These are phyloP conservation scores for Ceyx melanurus DNA, from an alignment of 2,113 vertebrate genomes.

Conservation along the genomic window DNA sequence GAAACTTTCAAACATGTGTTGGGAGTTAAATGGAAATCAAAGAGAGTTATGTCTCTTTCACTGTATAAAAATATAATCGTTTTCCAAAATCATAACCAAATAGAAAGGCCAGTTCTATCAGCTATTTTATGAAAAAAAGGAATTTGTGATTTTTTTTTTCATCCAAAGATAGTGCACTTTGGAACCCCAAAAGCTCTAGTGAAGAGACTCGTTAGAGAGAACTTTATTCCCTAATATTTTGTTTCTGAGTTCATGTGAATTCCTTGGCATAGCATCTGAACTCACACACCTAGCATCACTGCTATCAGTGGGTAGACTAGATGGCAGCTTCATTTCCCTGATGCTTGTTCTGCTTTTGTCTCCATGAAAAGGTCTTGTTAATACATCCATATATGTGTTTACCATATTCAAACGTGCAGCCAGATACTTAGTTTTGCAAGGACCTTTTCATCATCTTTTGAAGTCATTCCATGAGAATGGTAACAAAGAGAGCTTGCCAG, in stretches of 20 bases:
- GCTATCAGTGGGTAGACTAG: neutral
- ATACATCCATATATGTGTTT: constrained; percentile 20
- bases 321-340: constrained; percentile 2
- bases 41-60: neutral
- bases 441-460: constrained; percentile 30
- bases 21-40: neutral
- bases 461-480: neutral
- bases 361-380: constrained; percentile 10
- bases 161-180: neutral
- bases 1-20: neutral
- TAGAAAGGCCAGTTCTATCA: neutral
- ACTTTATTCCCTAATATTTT: neutral
- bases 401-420: constrained; percentile 13
- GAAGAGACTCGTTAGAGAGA: neutral
- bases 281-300: neutral
- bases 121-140: neutral
- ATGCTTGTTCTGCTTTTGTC: constrained; percentile 15
- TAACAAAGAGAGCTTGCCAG: constrained; percentile 28
- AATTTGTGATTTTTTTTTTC: neutral
- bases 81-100: neutral
- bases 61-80: neutral
- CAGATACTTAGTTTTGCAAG: neutral
- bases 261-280: neutral
- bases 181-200: neutral
- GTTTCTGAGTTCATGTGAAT: neutral